A percentile compares a stretch with the other conserved stretches of the same genome.
Evolutionary conservation across 2,888 invertebrate species (phyloP).

Genomic region (Cerastoderma edule): DNA sequence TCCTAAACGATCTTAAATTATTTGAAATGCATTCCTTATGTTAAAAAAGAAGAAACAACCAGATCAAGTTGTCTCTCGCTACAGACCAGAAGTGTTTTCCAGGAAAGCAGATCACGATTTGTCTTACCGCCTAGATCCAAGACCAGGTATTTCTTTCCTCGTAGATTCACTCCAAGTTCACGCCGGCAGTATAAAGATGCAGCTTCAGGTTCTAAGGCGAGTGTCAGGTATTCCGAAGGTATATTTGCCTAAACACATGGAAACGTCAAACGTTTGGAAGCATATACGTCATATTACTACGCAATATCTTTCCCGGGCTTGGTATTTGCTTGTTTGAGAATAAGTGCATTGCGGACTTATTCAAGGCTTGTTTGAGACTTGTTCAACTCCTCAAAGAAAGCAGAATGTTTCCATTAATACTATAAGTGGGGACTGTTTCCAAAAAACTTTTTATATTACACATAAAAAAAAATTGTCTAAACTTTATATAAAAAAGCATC

Average conservation of each 20-base stretch:
- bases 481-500: too few species aligned
- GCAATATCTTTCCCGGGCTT: not conserved
- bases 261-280: not conserved
- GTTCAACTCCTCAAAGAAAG: not conserved
- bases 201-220: slow-evolving; percentile 4
- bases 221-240: not conserved
- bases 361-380: not conserved
- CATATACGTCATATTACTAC: not conserved
- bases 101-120: not conserved
- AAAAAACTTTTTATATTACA: too few species aligned
- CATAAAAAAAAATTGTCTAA: too few species aligned
- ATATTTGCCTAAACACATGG: not conserved
- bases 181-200: not conserved
- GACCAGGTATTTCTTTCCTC: slow-evolving; percentile 6
- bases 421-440: too few species aligned
- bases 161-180: not conserved
- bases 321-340: not conserved
- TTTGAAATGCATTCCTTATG: not conserved
- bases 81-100: not conserved
- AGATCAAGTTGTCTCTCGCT: not conserved
- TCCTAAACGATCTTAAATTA: not conserved
- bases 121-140: not conserved
- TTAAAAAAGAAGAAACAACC: not conserved
- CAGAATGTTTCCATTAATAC: not conserved
- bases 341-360: not conserved